Evolutionary conservation across 2,113 vertebrate genomes (phyloP), one percentile per base, ranked within the genome.

Genomic region (Acrocephalus kingi): DNA sequence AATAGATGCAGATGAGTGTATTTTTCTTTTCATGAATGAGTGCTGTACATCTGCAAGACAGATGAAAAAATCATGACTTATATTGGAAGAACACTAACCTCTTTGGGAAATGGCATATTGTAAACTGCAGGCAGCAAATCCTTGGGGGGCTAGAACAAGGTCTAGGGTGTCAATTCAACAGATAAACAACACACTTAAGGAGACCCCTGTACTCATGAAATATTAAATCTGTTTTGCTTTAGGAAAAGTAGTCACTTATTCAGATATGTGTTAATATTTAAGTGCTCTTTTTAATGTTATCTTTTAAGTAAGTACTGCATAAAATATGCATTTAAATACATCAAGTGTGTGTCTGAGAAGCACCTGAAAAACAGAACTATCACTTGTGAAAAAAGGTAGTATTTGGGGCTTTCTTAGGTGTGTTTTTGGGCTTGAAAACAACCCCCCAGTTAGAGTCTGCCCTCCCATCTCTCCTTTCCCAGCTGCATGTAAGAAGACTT

Each of bases 21-120:
- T 77, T 91, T 95, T 86, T 48, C 76, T 91, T 93, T 75, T 81
- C 88, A 90, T 84, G 92, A 97, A 94, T 86, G 64, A 93, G 79
- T 52, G 79, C 56, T 89, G 75, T 71, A 87, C 75, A 89, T 93
- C 64, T 88, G 68, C 73, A 86, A 89, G 79, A 74, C 56, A 95
- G 91, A 84, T 72, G 25, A 74, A 90, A 90, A 87, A 51, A 18
- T 25, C 4, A 18, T 8, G 30, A 46, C 56, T 92, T 90, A 10
- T 84, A 56, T 4, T 83, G 56, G 33, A 90, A 30, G 35, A 77
- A 80, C 72, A 77, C n/a, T 37, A 91, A 63, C 0, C 2, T 43
- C 51, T 88, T 74, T 51, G 51, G 81, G 52, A 93, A 96, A 82
- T 7, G 25, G 52, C 33, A 20, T 27, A 22, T 14, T 75, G 49